phyloP scores from a whole-genome alignment of 2,113 vertebrate genomes.

The Micronisus gabar region DNA sequence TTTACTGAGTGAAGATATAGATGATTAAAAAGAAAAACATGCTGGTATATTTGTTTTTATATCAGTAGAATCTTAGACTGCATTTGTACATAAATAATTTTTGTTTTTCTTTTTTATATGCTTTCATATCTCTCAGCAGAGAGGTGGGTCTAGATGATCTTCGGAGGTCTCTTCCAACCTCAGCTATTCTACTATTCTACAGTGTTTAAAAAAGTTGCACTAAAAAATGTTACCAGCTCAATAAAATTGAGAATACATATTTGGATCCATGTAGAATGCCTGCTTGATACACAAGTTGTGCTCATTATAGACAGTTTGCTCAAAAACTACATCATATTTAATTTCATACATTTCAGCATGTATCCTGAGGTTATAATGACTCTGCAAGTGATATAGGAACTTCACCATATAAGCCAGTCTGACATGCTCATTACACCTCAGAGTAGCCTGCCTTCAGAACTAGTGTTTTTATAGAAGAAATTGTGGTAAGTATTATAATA shows the following conservation, averaged over 20 bases:
- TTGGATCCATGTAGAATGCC: neutral
- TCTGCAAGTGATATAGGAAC: neutral
- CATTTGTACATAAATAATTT: neutral
- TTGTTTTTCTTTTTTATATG: neutral
- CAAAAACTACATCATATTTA: neutral
- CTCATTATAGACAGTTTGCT: neutral
- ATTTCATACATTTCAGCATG: neutral
- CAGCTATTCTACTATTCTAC: neutral
- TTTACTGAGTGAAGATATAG: neutral
- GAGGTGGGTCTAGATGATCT: neutral
- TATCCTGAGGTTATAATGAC: neutral
- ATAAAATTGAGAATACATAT: neutral
- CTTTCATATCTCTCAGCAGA: neutral
- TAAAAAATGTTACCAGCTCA: neutral
- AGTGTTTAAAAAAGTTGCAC: neutral
- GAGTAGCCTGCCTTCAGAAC: neutral
- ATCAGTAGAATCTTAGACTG: neutral
- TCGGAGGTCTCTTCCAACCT: neutral
- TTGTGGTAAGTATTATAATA: neutral
- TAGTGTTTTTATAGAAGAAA: neutral
- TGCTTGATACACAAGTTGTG: neutral
- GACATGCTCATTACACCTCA: neutral
- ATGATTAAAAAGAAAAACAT: neutral
- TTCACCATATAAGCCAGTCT: neutral
- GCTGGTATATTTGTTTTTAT: neutral